These are phyloP conservation scores for Steinernema khuongi DNA, from an alignment of 1,140 invertebrate species.

Conservation along the genomic window DNA sequence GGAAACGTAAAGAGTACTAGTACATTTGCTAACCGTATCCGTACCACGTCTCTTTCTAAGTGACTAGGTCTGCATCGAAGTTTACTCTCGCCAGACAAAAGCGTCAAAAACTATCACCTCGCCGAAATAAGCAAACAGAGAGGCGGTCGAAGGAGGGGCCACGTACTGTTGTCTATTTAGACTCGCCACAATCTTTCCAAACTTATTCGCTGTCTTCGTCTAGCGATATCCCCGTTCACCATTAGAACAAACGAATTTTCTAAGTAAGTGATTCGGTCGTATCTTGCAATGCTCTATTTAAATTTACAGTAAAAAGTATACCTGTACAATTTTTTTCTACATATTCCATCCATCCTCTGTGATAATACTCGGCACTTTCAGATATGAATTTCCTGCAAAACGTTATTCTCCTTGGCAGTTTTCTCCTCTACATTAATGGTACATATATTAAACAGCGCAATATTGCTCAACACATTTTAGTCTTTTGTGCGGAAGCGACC, in stretches of 20 bases:
- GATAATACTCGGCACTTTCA: too few relatives aligned
- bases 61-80: too few relatives aligned
- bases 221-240: background rate
- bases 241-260: background rate
- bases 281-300: too few relatives aligned
- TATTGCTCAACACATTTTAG: background rate
- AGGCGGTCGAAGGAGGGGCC: background rate
- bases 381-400: too few relatives aligned
- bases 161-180: background rate
- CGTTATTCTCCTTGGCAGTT: background rate
- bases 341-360: too few relatives aligned
- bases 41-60: too few relatives aligned
- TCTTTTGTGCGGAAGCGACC: conserved; percentile 31
- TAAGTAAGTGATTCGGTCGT: background rate
- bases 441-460: background rate
- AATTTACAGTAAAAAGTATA: too few relatives aligned
- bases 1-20: too few relatives aligned
- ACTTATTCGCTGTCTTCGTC: background rate
- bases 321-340: too few relatives aligned
- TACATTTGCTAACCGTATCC: too few relatives aligned
- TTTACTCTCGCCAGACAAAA: too few relatives aligned
- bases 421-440: background rate
- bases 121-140: background rate
- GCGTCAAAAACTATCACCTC: conserved; percentile 16
- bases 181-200: background rate